Conservation (phyloP, 2,888 invertebrate genomes). For the Spilarctia lutea region DNA sequence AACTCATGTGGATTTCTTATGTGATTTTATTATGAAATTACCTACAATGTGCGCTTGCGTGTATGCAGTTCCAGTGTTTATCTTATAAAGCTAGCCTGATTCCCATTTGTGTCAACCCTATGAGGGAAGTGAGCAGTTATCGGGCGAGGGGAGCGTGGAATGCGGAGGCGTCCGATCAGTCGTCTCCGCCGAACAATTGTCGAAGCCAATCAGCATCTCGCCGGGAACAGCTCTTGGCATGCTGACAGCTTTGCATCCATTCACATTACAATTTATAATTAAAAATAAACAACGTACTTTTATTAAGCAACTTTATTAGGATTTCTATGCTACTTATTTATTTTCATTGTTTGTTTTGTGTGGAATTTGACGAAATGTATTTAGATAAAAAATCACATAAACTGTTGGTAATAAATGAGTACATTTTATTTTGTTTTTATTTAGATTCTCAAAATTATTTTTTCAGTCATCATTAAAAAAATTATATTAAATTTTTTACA, state of each 20-base stretch:
- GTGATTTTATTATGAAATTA: neutral
- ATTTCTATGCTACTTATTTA: neutral
- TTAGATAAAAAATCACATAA: neutral
- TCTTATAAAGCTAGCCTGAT: conserved; percentile 7
- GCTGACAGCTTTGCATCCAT: neutral
- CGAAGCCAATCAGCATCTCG: conserved; percentile 34
- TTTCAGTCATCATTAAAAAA: neutral
- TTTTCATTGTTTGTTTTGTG: neutral
- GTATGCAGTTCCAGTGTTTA: neutral
- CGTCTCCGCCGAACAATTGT: conserved; percentile 51
- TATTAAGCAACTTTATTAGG: neutral
- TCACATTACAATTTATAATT: conserved; percentile 10
- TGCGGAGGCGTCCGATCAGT: conserved; percentile 67
- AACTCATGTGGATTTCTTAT: neutral
- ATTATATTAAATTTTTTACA: neutral
- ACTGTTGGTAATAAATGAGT: neutral
- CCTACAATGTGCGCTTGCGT: neutral
- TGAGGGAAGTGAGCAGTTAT: conserved; percentile 69
- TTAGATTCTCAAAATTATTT: neutral
- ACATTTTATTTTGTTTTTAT: neutral
- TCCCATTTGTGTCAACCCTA: conserved; percentile 35
- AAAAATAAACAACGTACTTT: neutral
- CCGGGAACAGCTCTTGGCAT: neutral
- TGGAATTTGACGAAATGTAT: neutral
- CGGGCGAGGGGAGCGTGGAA: conserved; percentile 63